Percentiles rank a stretch among this genome's conserved stretches.
phyloP scores from a whole-genome alignment of 1,140 invertebrate species.

The Xylocopa sonorina region DNA sequence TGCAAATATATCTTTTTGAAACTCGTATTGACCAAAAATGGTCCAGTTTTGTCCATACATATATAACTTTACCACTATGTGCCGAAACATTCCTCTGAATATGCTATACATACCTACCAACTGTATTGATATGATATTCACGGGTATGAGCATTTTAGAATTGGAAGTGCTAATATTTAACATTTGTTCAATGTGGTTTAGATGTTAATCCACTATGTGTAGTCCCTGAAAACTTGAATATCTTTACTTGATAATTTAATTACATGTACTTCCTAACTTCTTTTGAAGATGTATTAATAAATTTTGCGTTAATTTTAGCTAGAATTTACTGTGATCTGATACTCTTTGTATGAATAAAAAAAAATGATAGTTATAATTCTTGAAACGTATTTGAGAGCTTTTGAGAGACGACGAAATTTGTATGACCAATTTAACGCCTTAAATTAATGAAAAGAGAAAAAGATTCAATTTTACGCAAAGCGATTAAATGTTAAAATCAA shows the following conservation, averaged over 20 bases:
- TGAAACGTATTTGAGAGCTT: conserved; percentile 33
- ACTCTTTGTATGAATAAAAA: conserved; percentile 57
- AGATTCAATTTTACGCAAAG: conserved; percentile 56
- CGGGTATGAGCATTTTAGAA: conserved; percentile 50
- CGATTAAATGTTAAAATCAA: conserved; percentile 53
- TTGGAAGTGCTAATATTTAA: conserved; percentile 45
- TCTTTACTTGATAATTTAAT: conserved; percentile 44
- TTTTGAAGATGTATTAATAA: conserved; percentile 42
- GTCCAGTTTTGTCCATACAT: conserved; percentile 38
- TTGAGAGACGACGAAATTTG: conserved; percentile 50
- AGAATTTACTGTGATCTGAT: conserved; percentile 57
- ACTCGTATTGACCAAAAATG: conserved; percentile 49
- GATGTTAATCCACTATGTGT: conserved; percentile 39
- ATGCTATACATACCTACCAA: conserved; percentile 71
- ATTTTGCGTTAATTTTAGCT: conserved; percentile 52
- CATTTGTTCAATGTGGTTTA: conserved; percentile 43
- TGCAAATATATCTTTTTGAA: conserved; percentile 57
- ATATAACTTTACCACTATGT: conserved; percentile 72
- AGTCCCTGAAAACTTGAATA: conserved; percentile 43
- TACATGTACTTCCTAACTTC: conserved; percentile 20
- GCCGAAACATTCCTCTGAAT: conserved; percentile 74
- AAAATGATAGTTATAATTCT: conserved; percentile 40
- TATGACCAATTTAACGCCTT: conserved; percentile 53
- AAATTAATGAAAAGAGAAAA: conserved; percentile 37
- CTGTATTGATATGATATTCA: conserved; percentile 49